Evolutionary conservation across 2,113 vertebrate genomes (phyloP).

Genomic region (Lates calcarifer): DNA sequence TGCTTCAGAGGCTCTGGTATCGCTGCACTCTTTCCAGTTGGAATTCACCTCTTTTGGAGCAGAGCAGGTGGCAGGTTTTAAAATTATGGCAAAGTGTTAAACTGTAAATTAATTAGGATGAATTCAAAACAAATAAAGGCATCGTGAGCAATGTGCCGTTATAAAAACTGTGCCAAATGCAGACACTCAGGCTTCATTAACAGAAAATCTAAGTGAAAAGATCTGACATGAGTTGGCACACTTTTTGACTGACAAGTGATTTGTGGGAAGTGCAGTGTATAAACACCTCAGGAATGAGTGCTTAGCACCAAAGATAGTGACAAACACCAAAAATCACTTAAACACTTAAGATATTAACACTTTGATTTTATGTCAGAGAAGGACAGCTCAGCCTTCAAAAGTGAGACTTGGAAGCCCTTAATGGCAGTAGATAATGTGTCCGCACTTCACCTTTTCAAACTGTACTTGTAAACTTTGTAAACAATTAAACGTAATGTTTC

Average conservation of each 20-base stretch:
- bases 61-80: neutral
- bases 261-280: conserved; percentile 1
- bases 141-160: neutral
- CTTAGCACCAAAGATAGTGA: neutral
- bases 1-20: conserved; percentile 19
- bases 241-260: conserved; percentile 19
- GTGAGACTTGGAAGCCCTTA: neutral
- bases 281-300: conserved; percentile 5
- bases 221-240: neutral
- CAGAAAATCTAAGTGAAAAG: neutral
- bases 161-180: neutral
- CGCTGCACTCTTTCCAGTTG: neutral
- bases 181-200: neutral
- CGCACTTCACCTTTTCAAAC: no score
- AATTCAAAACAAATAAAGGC: neutral
- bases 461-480: neutral
- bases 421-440: neutral
- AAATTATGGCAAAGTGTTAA: neutral
- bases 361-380: conserved; percentile 28
- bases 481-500: neutral
- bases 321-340: conserved; percentile 5
- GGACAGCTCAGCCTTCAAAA: neutral
- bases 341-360: conserved; percentile 25
- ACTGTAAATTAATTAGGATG: conserved; percentile 12
- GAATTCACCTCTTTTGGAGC: neutral